Evolutionary conservation across 2,113 vertebrate species (phyloP).

Genomic region (Agapornis roseicollis): DNA sequence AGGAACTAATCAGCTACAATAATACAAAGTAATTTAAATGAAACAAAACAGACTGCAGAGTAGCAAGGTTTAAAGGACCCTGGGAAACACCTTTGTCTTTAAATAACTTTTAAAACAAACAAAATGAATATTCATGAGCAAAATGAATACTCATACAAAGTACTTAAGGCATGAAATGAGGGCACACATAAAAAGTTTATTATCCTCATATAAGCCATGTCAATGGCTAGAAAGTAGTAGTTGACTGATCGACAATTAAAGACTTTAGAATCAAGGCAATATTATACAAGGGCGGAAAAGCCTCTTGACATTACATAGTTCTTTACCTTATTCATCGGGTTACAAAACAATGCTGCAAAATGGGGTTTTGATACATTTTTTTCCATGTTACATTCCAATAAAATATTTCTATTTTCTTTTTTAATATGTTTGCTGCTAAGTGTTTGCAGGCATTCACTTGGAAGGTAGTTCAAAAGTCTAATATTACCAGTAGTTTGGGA

Average conservation of each 20-base stretch:
- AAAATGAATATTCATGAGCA: slow-evolving; percentile 16
- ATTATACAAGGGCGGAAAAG: not conserved
- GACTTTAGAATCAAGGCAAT: not conserved
- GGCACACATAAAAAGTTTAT: not conserved
- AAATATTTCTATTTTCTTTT: not conserved
- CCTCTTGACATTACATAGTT: not conserved
- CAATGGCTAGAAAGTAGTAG: not conserved
- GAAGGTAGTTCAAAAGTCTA: not conserved
- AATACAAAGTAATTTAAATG: not conserved
- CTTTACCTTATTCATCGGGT: not conserved
- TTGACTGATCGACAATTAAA: not conserved
- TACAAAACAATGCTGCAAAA: not conserved
- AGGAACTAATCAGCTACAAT: not conserved
- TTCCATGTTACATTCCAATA: not conserved
- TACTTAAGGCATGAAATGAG: not conserved
- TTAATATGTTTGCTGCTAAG: not conserved
- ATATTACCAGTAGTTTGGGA: not conserved
- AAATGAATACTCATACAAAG: slow-evolving; percentile 26
- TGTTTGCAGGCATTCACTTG: not conserved
- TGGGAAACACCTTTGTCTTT: not conserved
- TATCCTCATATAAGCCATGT: not conserved
- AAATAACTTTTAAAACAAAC: slow-evolving; percentile 19
- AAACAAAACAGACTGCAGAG: not conserved
- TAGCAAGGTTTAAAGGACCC: not conserved
- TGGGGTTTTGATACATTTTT: not conserved